A percentile compares a stretch with the other conserved stretches of the same genome.
Evolutionary conservation across 2,888 invertebrate species (phyloP).

Genomic region (Liodrosophila aerea): DNA sequence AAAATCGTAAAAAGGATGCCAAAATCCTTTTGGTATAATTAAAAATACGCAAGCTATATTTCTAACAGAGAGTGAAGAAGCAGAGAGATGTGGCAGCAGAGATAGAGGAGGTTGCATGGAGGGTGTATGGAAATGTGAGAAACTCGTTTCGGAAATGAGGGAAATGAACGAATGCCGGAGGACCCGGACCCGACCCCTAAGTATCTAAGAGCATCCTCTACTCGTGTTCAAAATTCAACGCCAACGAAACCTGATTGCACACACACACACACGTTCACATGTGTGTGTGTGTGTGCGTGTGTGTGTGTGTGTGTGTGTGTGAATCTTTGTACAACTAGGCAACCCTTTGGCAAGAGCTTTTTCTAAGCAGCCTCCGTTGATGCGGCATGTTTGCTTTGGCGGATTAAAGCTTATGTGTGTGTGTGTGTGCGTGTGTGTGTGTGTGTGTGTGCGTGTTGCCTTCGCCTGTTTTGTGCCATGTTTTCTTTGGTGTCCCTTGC

Average conservation of each 20-base stretch:
- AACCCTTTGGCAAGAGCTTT: slow-evolving; percentile 20
- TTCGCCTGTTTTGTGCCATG: slow-evolving; percentile 27
- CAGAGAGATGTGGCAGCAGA: not conserved
- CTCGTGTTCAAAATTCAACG: slow-evolving; percentile 2
- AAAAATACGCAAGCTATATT: slow-evolving; percentile 30
- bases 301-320: too few species aligned
- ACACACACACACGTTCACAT: slow-evolving; percentile 7
- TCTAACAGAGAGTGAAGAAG: slow-evolving; percentile 12
- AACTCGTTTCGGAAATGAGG: slow-evolving; percentile 58
- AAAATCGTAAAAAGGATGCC: slow-evolving; percentile 34
- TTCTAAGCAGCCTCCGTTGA: not conserved
- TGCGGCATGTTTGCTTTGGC: slow-evolving; percentile 71
- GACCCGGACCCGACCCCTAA: slow-evolving; percentile 23
- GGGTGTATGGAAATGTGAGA: slow-evolving; percentile 65
- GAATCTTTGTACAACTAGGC: slow-evolving; percentile 4
- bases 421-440: not conserved
- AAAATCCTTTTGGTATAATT: slow-evolving; percentile 50
- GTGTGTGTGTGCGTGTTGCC: slow-evolving; percentile 19
- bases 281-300: not conserved
- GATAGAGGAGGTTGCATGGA: not conserved
- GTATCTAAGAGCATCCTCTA: slow-evolving; percentile 39
- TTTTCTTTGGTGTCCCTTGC: slow-evolving; percentile 43
- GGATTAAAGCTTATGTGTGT: slow-evolving; percentile 59
- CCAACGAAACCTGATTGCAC: slow-evolving; percentile 59
- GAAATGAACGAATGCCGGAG: slow-evolving; percentile 42